Evolutionary conservation across 2,797 vertebrate genomes (phyloP).

Genomic region (Neoniphon sammara): DNA sequence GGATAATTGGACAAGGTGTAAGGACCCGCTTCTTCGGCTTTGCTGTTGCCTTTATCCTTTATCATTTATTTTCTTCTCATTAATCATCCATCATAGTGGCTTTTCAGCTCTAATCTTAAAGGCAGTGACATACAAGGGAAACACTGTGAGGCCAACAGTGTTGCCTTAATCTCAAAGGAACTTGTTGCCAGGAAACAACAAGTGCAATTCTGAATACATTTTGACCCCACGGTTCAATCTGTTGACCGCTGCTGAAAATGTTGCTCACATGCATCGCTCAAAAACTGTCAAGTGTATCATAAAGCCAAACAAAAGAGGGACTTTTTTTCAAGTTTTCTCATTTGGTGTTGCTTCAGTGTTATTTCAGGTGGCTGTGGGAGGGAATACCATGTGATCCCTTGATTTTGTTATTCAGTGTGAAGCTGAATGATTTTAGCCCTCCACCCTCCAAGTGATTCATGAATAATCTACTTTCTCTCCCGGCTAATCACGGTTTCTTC

Average conservation of each 20-base stretch:
- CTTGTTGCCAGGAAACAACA: too few relatives aligned
- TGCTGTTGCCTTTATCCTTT: slow-evolving; percentile 43
- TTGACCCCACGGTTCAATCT: slow-evolving; percentile 37
- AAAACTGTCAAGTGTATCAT: slow-evolving; percentile 14
- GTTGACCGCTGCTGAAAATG: slow-evolving; percentile 35
- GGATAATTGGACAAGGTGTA: slow-evolving; percentile 65
- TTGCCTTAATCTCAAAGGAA: slow-evolving; percentile 45
- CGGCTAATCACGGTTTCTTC: slow-evolving; percentile 51
- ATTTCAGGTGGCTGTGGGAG: slow-evolving; percentile 17
- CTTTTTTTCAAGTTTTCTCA: not conserved
- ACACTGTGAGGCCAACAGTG: slow-evolving; percentile 21
- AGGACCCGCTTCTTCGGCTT: slow-evolving; percentile 29
- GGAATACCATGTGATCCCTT: slow-evolving; percentile 7
- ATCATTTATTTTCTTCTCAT: slow-evolving; percentile 46
- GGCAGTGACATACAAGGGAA: slow-evolving; percentile 19
- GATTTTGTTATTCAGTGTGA: slow-evolving; percentile 45
- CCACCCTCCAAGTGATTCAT: slow-evolving; percentile 47
- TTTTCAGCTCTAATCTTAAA: slow-evolving; percentile 5
- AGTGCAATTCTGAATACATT: slow-evolving; percentile 38
- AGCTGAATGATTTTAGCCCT: slow-evolving; percentile 38
- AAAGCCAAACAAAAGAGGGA: slow-evolving; percentile 4
- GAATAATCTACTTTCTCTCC: slow-evolving; percentile 58
- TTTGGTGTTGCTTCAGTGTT: slow-evolving; percentile 10
- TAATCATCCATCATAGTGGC: slow-evolving; percentile 21
- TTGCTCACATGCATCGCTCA: slow-evolving; percentile 21